Evolutionary conservation across 2,113 vertebrate genomes (phyloP), one percentile per base, ranked within the genome.

Genomic region (Gulo gulo): DNA sequence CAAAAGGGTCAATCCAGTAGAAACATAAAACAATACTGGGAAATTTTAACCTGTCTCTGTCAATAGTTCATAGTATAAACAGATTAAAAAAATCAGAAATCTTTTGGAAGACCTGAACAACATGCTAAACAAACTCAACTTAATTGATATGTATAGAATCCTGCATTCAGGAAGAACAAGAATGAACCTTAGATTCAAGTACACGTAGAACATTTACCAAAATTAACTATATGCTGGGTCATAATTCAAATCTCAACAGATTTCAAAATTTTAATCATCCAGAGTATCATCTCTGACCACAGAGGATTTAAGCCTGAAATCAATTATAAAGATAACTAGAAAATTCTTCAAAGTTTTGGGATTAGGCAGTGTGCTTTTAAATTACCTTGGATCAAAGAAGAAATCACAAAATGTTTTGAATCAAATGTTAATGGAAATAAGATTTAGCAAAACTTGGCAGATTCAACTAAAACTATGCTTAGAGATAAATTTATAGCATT

Each of bases 391-490:
- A 23, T 91, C 45, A 87, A 80, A 80, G 50, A 86, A 91, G 39
- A 96, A 94, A 78, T 89, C 24, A 78, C 31, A 96, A 50, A 50
- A 36, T 82, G 50, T 59, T 92, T 93, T 92, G 7, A 84, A 74
- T 61, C 39, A 24, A 91, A 59, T 94, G 24, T 63, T 82, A 76
- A 57, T 94, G 18, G 57, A 87, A 91, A 82, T 50, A 42, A 2
- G 29, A 65, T 84, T 83, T 69, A 50, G 81, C 74, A 94, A 92
- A 87, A 50, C 31, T 82, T 73, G 16, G 24, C 21, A 11, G 14
- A 29, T 83, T 50, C 76, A 67, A 71, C 39, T 94, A 55, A 76
- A 80, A 76, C n/a, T 59, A 31, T 39, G 31, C 8, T 88, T 78
- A 83, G 93, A 92, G 79, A 78, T 76, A 65, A 69, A 69, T 96